These are phyloP conservation scores for Zophobas atratus DNA, from an alignment of 1,140 invertebrate genomes.

Conservation along the genomic window DNA sequence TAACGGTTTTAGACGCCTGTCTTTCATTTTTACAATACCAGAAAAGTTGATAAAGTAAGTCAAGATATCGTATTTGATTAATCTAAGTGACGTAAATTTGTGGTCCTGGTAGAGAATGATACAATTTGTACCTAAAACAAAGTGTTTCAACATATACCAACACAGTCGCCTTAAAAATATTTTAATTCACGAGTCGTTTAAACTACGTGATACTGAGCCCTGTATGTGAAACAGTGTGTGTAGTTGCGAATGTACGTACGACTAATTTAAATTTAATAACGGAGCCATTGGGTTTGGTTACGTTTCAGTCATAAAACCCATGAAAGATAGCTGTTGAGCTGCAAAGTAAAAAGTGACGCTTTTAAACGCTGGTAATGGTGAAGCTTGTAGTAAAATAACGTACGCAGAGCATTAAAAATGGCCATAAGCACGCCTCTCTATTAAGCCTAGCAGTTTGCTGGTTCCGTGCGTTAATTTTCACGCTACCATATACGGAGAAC, in stretches of 20 bases:
- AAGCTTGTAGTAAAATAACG: slow-evolving; percentile 49
- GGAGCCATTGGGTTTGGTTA: slow-evolving; percentile 2
- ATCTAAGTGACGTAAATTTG: no score
- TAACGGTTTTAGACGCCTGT: no score
- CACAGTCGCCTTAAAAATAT: no score
- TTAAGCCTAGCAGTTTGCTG: slow-evolving; percentile 47
- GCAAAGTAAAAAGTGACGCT: slow-evolving; percentile 38
- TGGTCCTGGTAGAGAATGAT: no score
- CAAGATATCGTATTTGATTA: no score
- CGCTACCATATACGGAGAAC: slow-evolving; percentile 59
- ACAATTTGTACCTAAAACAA: no score
- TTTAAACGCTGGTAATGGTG: slow-evolving; percentile 41
- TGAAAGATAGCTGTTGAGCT: slow-evolving; percentile 42
- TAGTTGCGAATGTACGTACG: slow-evolving; percentile 17
- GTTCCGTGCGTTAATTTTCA: slow-evolving; percentile 61
- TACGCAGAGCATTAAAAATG: slow-evolving; percentile 55
- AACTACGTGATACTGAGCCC: no score
- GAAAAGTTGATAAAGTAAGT: no score
- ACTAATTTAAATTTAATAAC: slow-evolving; percentile 41
- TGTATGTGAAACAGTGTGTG: neutral
- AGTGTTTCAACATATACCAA: no score
- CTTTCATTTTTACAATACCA: no score
- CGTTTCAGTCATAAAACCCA: slow-evolving; percentile 8
- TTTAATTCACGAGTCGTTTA: no score
- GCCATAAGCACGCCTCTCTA: slow-evolving; percentile 56